Evolutionary conservation across 30 jellyfish, hydroid and myxozoan genomes (phyloP), one percentile per base, ranked within the genome.

Genomic region (Pseudorhiza aurosa): DNA sequence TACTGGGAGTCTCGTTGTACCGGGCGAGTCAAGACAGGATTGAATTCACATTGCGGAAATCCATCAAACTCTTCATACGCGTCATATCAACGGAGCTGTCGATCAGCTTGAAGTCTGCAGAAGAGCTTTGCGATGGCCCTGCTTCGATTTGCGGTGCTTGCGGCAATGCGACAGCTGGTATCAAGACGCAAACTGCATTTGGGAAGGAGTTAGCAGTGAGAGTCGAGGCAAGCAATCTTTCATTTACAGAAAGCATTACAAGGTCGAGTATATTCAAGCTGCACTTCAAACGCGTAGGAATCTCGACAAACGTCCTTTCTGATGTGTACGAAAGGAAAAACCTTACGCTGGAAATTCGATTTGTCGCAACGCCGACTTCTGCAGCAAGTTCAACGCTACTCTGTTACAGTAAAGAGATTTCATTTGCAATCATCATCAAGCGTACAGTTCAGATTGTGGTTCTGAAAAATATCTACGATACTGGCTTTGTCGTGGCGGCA

Each of bases 141-240:
- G 26, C 17, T 2, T 81, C 92, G 14, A 53, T 81, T 19, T 68
- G 85, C 53, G 92, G 85, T 22, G 35, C 92, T 14, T 81, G 92
- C 55, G 58, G 39, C 22, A 43, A 4, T 1, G 30, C 14, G 0
- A 28, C 53, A 19, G 31, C 8, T 9, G 11, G 37, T 22, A 81
- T 50, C 28, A 31, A 49, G 62, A 65, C 84, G 36, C 0, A 9
- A 4, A 32, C 14, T 40, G 44, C 76, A 32, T 35, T n/a, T 8
- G 49, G 17, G 27, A 33, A 65, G n/a, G 84, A 65, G 17, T 30
- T 59, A 14, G 46, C 78, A 0, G 83, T 81, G 43, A 35, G 36
- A 29, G 92, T 65, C 8, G 50, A 19, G 32, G 50, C 11, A 18
- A 53, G 44, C 17, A 22, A 67, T 3, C 81, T 81, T 1, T 6